Conservation (phyloP, 92 coral and sea anemone species). For the Porites lobata region DNA sequence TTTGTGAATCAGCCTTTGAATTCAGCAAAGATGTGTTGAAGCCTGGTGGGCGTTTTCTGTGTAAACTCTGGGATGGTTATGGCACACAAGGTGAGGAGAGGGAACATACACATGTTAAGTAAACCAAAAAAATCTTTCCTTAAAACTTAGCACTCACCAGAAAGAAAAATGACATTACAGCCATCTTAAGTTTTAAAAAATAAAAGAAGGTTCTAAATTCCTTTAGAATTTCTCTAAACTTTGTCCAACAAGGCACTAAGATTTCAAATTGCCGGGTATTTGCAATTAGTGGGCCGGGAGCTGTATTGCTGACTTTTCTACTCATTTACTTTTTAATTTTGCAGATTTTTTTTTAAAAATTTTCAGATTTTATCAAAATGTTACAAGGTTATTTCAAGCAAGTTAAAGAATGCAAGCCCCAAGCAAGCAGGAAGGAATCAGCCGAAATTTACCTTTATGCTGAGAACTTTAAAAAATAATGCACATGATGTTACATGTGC, state of each 20-base stretch:
- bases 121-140: too few relatives aligned
- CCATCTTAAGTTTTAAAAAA: too few relatives aligned
- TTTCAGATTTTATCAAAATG: slow-evolving; percentile 75
- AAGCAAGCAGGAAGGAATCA: slow-evolving; percentile 90
- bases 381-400: slow-evolving; percentile 63
- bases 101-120: not conserved
- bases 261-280: too few relatives aligned
- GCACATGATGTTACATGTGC: too few relatives aligned
- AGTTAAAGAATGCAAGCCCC: slow-evolving; percentile 84
- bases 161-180: too few relatives aligned
- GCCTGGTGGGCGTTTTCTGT: slow-evolving; percentile 82
- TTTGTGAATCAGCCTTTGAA: slow-evolving; percentile 81
- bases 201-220: too few relatives aligned
- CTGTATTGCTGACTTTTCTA: too few relatives aligned
- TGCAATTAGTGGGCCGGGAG: too few relatives aligned
- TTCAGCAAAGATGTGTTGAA: slow-evolving; percentile 69
- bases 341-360: not conserved
- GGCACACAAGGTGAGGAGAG: slow-evolving; percentile 75
- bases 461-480: slow-evolving; percentile 49
- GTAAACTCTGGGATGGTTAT: slow-evolving; percentile 97
- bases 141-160: too few relatives aligned
- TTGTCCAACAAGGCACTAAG: too few relatives aligned
- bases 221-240: too few relatives aligned
- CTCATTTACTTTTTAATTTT: not conserved
- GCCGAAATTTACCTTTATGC: slow-evolving; percentile 87